Evolutionary conservation across 2,113 vertebrate genomes (phyloP), one percentile per base, ranked within the genome.

Genomic region (Corythornis vintsioides): DNA sequence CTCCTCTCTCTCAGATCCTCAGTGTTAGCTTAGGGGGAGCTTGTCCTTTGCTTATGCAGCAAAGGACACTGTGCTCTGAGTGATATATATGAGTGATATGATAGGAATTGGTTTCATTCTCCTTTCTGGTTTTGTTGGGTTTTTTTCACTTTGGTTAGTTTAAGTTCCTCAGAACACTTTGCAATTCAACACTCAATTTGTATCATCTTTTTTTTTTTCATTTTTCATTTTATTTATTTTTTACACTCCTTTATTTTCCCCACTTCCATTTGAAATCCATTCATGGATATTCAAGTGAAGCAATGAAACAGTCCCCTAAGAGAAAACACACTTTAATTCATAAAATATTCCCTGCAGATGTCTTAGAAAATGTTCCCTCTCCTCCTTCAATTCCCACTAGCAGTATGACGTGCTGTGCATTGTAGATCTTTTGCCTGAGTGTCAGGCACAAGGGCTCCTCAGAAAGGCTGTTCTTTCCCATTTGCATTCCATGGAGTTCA

Each of bases 271-370:
- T 93, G 85, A 92, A 93, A 96, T 94, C 81, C 19, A 56, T 29
- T 14, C 69, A 55, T 40, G 72, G 92, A 97, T 97, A 97, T 97
- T 97, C 96, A 97, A 94, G 95, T 83, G 90, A 92, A 95, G 95
- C 31, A 6, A 94, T 88, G 75, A 92, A 96, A 95, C 42, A 47
- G 53, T 79, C 72, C 94, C 94, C 91, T 96, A 86, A 72, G 93
- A 96, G 95, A 96, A 96, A 97, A 95, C 83, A 95, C 75, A 83
- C 75, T 96, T 95, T 75, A 91, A 66, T 96, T 95, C 61, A 67
- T 94, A 92, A 93, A 97, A 90, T 91, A 91, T 69, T 97, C 86
- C 94, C 94, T 90, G 95, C 86, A 90, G 96, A 95, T 92, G 66
- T 87, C 59, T 79, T 70, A 31, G 91, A 87, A 96, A 93, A 74